Conservation (phyloP, 2,113 vertebrate genomes). For the Lasiurus cinereus region DNA sequence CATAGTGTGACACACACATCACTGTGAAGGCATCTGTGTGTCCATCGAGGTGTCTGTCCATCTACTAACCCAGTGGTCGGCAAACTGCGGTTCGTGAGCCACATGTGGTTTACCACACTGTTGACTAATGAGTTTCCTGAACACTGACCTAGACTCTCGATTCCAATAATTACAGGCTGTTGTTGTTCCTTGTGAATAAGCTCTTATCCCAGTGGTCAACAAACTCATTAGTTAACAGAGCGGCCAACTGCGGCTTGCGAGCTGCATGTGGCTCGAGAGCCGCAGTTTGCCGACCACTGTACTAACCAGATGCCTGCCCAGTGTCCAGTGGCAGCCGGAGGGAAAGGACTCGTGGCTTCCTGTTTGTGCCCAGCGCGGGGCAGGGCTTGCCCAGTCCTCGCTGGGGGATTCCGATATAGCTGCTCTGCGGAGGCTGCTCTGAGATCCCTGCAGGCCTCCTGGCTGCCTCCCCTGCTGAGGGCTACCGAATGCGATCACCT, state of each 20-base stretch:
- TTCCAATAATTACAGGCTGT: no score
- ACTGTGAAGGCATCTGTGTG: slow-evolving; percentile 58
- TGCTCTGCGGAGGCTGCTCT: neutral
- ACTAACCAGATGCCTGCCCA: accelerated
- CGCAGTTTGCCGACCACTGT: no score
- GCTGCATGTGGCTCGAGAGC: no score
- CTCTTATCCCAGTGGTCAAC: no score
- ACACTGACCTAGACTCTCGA: no score
- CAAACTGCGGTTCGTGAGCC: no score
- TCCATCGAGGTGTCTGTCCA: slow-evolving; percentile 78
- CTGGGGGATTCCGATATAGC: neutral
- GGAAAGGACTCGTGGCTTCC: neutral
- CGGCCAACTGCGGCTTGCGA: no score
- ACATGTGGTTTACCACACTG: no score
- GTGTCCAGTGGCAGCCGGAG: neutral
- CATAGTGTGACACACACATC: slow-evolving; percentile 65
- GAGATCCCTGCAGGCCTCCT: accelerated
- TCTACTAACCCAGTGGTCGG: neutral
- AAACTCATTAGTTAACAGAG: no score
- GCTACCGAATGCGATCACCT: neutral
- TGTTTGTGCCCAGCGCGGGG: accelerated
- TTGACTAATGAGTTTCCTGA: no score
- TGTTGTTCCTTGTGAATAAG: no score
- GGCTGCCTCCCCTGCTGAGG: neutral
- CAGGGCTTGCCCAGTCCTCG: neutral